Conservation (phyloP, 2,888 invertebrate species). For the Coremacera marginata region DNA sequence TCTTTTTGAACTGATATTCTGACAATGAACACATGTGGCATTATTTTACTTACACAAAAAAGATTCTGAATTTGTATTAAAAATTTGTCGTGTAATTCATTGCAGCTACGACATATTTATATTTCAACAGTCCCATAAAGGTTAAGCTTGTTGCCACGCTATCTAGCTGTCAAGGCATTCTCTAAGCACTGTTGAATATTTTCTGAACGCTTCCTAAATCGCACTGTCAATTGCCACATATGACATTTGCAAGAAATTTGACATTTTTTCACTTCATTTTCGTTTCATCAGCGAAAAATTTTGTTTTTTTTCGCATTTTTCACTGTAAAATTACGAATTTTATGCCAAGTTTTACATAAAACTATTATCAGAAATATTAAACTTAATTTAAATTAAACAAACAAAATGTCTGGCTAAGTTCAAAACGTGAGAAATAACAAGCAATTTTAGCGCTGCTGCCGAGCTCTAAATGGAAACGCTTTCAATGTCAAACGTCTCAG, state of each 20-base stretch:
- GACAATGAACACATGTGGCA: no score
- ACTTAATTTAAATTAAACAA: no score
- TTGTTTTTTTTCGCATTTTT: slow-evolving; percentile 31
- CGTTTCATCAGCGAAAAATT: slow-evolving; percentile 34
- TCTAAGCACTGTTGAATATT: neutral
- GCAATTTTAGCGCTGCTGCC: neutral
- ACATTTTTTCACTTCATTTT: slow-evolving; percentile 35
- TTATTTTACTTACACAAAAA: no score
- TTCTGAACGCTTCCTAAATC: slow-evolving; percentile 17
- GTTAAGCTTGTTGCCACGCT: neutral
- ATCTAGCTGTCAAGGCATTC: neutral
- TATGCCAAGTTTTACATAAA: neutral
- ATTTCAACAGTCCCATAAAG: neutral
- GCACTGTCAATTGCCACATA: slow-evolving; percentile 5
- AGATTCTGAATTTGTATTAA: no score
- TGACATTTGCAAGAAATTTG: slow-evolving; percentile 32
- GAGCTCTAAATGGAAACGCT: slow-evolving; percentile 35
- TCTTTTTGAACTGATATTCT: no score
- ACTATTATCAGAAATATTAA: neutral
- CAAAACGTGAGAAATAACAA: neutral
- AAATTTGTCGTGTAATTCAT: no score
- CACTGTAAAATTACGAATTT: slow-evolving; percentile 7
- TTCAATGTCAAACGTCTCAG: slow-evolving; percentile 40
- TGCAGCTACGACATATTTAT: no score
- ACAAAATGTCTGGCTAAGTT: no score